phyloP scores from a whole-genome alignment of 2,888 invertebrate species.

The Baronia brevicornis region DNA sequence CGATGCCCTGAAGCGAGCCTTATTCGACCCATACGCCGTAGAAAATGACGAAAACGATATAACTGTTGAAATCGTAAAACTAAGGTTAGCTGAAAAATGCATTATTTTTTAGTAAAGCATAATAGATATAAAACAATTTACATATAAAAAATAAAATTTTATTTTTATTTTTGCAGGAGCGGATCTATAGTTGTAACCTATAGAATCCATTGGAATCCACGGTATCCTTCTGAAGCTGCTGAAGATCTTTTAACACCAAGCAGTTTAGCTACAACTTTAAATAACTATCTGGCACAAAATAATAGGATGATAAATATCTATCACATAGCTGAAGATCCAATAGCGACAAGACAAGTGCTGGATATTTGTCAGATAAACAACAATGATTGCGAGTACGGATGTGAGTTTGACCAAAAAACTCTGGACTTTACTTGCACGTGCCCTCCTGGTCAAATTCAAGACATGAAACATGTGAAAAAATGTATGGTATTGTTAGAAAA shows the following conservation, averaged over 20 bases:
- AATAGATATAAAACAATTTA: neutral
- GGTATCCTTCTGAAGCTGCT: constrained; percentile 49
- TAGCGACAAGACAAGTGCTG: constrained; percentile 60
- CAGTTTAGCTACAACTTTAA: constrained; percentile 61
- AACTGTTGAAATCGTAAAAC: constrained; percentile 75
- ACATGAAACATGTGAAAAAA: constrained; percentile 52
- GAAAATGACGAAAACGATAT: constrained; percentile 74
- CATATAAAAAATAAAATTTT: constrained; percentile 5
- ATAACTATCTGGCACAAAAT: constrained; percentile 62
- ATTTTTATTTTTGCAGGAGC: constrained; percentile 55
- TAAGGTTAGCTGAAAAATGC: constrained; percentile 63
- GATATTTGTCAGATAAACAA: constrained; percentile 80
- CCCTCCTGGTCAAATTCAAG: constrained; percentile 64
- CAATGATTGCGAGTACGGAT: constrained; percentile 79
- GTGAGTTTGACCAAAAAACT: constrained; percentile 78
- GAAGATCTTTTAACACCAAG: constrained; percentile 69
- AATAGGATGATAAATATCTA: constrained; percentile 71
- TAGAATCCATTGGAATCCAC: constrained; percentile 79
- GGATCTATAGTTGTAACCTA: constrained; percentile 80
- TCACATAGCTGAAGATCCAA: constrained; percentile 65
- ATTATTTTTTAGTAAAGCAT: constrained; percentile 2
- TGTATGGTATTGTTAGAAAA: constrained; percentile 53
- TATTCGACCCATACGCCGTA: constrained; percentile 69
- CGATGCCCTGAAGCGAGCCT: constrained; percentile 72
- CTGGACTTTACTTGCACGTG: constrained; percentile 81